phyloP scores from a whole-genome alignment of 1,140 invertebrate genomes.

The Amyelois transitella region DNA sequence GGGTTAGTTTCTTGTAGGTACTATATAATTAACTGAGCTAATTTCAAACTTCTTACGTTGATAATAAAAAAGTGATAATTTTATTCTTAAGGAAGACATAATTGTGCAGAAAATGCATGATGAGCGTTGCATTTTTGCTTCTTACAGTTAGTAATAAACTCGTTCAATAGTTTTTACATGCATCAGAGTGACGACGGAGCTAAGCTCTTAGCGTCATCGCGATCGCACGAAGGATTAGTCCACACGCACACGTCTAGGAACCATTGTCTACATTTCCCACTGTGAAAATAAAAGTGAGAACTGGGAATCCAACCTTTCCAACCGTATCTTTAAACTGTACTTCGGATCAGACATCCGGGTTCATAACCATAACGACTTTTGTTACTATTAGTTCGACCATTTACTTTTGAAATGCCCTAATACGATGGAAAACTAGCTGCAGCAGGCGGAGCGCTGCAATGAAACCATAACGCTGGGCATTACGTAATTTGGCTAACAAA shows the following conservation, averaged over 20 bases:
- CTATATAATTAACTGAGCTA: too few species aligned
- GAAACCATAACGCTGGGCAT: slow-evolving; percentile 39
- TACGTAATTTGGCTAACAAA: slow-evolving; percentile 60
- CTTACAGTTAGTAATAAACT: not conserved
- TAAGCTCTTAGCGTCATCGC: not conserved
- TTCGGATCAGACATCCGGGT: slow-evolving; percentile 52
- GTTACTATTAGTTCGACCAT: not conserved
- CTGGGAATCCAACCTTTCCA: slow-evolving; percentile 20
- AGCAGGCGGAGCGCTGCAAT: slow-evolving; percentile 20
- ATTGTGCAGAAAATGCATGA: not conserved
- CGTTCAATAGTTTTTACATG: not conserved
- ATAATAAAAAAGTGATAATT: not conserved
- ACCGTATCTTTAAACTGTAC: slow-evolving; percentile 54
- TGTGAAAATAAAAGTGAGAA: slow-evolving; percentile 65
- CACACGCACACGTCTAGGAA: not conserved
- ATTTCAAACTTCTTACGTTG: too few species aligned
- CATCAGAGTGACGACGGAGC: not conserved
- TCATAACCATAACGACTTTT: slow-evolving; percentile 38
- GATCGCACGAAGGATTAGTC: slow-evolving; percentile 9
- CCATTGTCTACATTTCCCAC: slow-evolving; percentile 39
- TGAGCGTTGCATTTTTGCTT: not conserved
- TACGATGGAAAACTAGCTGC: not conserved
- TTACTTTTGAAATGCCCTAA: not conserved
- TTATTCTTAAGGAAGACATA: not conserved
- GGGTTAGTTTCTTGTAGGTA: too few species aligned